phyloP scores from a whole-genome alignment of 2,797 vertebrate species.

The Onychomys leucogaster region DNA sequence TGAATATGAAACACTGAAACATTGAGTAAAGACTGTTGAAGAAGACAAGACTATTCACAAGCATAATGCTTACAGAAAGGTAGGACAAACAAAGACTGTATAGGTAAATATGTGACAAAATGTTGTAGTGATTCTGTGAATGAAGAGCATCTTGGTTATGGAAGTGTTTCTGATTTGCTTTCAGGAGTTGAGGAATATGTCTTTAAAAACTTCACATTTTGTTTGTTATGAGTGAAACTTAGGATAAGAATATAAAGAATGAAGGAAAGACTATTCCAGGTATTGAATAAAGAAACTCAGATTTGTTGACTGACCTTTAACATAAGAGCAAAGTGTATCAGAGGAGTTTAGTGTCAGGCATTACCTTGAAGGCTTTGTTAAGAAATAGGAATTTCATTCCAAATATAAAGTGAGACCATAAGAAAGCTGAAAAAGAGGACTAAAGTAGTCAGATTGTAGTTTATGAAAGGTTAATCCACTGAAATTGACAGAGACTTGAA shows the following conservation, averaged over 20 bases:
- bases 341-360: background rate
- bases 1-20: background rate
- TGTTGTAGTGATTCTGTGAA: background rate
- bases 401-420: background rate
- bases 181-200: background rate
- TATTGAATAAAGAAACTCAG: background rate
- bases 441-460: background rate
- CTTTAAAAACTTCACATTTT: background rate
- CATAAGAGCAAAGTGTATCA: background rate
- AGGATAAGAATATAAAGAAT: background rate
- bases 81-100: background rate
- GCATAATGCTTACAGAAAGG: background rate
- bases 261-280: background rate
- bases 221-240: background rate
- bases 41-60: constrained; percentile 1
- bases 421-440: constrained; percentile 20
- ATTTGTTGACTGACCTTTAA: background rate
- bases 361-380: background rate
- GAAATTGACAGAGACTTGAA: background rate
- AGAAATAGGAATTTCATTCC: background rate
- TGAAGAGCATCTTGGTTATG: background rate
- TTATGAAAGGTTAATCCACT: background rate
- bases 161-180: background rate
- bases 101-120: background rate
- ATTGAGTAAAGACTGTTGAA: background rate